Percentiles rank a stretch among this genome's conserved stretches.
Conservation (phyloP, 2,113 vertebrate species). For the Mungos mungo region DNA sequence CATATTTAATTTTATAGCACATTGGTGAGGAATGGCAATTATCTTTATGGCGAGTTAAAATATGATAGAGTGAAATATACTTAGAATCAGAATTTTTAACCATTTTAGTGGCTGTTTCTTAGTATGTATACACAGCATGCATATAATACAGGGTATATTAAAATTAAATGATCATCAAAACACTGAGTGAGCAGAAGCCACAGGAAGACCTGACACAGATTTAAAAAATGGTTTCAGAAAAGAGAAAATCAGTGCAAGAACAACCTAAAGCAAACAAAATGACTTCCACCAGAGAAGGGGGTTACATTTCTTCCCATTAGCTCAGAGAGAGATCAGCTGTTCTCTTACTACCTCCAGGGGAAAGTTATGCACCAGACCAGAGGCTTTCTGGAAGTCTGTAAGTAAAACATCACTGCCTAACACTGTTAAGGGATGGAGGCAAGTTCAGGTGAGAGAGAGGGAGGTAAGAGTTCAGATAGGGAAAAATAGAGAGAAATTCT, state of each 20-base stretch:
- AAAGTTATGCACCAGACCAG: background rate
- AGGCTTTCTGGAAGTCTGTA: background rate
- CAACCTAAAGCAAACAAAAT: background rate
- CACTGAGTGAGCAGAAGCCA: background rate
- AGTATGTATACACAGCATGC: background rate
- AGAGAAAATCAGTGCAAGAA: background rate
- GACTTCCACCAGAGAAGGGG: background rate
- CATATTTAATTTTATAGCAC: conserved; percentile 51
- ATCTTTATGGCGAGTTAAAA: conserved; percentile 36
- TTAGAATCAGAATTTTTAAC: conserved; percentile 12
- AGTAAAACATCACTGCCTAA: background rate
- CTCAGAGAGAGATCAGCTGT: background rate
- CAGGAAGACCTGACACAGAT: background rate
- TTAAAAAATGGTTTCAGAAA: background rate
- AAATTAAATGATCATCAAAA: background rate
- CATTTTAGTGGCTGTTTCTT: background rate
- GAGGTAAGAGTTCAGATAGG: background rate
- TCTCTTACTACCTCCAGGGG: background rate
- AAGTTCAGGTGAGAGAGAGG: no score
- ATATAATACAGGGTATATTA: background rate
- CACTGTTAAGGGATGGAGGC: background rate
- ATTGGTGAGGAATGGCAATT: conserved; percentile 55
- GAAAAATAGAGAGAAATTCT: background rate
- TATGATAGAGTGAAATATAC: conserved; percentile 43
- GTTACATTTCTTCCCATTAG: background rate